Conservation (phyloP, 1,140 invertebrate genomes). For the Gyrodactylus bullatarudis region DNA sequence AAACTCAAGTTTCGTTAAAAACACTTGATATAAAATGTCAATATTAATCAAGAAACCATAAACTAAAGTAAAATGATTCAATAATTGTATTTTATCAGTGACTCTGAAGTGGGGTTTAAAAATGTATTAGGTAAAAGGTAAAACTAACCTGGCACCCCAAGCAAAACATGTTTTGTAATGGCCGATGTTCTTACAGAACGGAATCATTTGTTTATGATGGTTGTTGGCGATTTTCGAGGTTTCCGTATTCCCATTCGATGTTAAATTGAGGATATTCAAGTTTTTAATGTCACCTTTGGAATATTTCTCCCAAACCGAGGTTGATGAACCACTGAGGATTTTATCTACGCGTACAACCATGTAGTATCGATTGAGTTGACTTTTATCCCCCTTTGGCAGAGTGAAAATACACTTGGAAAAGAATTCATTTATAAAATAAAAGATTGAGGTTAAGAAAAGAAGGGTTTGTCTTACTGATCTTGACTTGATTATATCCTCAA, state of each 20-base stretch:
- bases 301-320: background rate
- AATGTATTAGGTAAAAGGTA: no score
- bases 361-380: background rate
- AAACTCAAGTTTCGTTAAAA: no score
- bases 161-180: slow-evolving; percentile 75
- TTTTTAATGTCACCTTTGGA: background rate
- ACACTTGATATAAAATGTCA: no score
- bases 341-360: background rate
- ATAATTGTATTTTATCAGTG: no score
- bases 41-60: no score
- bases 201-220: slow-evolving; percentile 35
- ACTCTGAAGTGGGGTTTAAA: no score
- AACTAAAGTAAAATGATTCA: no score
- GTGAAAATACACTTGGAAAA: background rate
- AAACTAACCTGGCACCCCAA: slow-evolving; percentile 26
- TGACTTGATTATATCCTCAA: background rate
- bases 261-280: background rate
- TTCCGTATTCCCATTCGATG: background rate
- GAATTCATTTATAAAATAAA: no score
- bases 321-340: background rate
- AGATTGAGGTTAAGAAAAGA: no score
- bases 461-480: background rate
- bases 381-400: background rate
- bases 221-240: background rate
- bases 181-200: slow-evolving; percentile 44